phyloP scores from a whole-genome alignment of 2,113 vertebrate species.

The Oryzias javanicus region DNA sequence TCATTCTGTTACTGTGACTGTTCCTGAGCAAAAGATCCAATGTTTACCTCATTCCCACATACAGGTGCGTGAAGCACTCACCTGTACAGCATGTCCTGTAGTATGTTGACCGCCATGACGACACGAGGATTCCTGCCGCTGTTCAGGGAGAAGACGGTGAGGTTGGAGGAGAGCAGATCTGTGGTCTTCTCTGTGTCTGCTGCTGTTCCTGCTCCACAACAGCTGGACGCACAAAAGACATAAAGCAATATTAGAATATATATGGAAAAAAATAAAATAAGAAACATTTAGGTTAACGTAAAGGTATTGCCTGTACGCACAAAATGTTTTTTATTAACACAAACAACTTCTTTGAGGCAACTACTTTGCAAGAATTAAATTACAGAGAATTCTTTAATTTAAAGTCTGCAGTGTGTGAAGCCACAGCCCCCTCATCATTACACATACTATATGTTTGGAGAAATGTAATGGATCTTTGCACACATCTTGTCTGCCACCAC shows the following conservation, averaged over 20 bases:
- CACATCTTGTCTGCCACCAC: slow-evolving; percentile 79
- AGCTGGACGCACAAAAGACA: slow-evolving; percentile 41
- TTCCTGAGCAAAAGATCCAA: too few species aligned
- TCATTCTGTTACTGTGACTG: not conserved
- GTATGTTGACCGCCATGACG: slow-evolving; percentile 71
- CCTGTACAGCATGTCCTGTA: slow-evolving; percentile 77
- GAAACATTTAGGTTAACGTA: not conserved
- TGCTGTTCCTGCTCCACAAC: slow-evolving; percentile 78
- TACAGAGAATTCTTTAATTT: too few species aligned
- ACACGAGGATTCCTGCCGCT: slow-evolving; percentile 72
- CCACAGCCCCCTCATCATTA: not conserved
- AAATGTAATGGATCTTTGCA: slow-evolving; percentile 76
- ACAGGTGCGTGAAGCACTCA: not conserved
- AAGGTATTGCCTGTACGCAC: too few species aligned
- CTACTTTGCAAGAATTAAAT: too few species aligned
- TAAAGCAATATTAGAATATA: not conserved
- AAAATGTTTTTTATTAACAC: too few species aligned
- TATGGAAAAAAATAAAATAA: not conserved
- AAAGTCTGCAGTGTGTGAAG: too few species aligned
- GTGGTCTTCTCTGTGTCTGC: slow-evolving; percentile 78
- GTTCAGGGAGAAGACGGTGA: slow-evolving; percentile 73
- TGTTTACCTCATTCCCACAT: not conserved
- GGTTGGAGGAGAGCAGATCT: slow-evolving; percentile 73
- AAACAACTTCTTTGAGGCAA: too few species aligned
- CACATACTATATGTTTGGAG: slow-evolving; percentile 80